phyloP scores from a whole-genome alignment of 2,797 vertebrate genomes.

The Yasuhikotakia modesta region DNA sequence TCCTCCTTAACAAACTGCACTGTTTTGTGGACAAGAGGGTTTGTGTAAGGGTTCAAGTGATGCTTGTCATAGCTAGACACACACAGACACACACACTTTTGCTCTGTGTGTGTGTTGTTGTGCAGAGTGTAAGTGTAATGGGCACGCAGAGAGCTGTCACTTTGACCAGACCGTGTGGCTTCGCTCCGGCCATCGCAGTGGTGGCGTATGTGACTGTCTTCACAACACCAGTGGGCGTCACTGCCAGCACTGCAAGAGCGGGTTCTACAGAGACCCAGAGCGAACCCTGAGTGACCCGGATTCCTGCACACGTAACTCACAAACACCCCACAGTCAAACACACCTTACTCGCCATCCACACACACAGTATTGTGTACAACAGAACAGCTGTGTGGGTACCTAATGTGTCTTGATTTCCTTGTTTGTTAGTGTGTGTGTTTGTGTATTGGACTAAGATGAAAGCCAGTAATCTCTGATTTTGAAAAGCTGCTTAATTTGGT shows the following conservation, averaged over 20 bases:
- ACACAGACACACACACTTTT: neutral
- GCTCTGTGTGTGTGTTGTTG: neutral
- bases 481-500: slow-evolving; percentile 42
- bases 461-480: slow-evolving; percentile 38
- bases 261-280: slow-evolving; percentile 88
- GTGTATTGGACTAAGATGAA: slow-evolving; percentile 19
- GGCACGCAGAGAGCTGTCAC: slow-evolving; percentile 87
- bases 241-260: slow-evolving; percentile 87
- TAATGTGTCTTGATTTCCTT: neutral
- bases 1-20: neutral
- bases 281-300: slow-evolving; percentile 79
- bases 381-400: slow-evolving; percentile 8
- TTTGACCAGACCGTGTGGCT: slow-evolving; percentile 87
- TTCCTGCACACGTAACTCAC: slow-evolving; percentile 85
- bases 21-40: neutral
- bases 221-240: slow-evolving; percentile 92
- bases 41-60: neutral
- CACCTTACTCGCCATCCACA: neutral
- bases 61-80: too few relatives aligned
- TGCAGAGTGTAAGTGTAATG: slow-evolving; percentile 92
- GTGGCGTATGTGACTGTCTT: slow-evolving; percentile 89
- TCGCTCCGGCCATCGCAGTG: slow-evolving; percentile 85
- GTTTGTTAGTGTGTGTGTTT: neutral
- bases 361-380: neutral
- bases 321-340: neutral